These are phyloP conservation scores for Petrolisthes cinctipes DNA, from an alignment of 2,888 invertebrate genomes.

Conservation along the genomic window DNA sequence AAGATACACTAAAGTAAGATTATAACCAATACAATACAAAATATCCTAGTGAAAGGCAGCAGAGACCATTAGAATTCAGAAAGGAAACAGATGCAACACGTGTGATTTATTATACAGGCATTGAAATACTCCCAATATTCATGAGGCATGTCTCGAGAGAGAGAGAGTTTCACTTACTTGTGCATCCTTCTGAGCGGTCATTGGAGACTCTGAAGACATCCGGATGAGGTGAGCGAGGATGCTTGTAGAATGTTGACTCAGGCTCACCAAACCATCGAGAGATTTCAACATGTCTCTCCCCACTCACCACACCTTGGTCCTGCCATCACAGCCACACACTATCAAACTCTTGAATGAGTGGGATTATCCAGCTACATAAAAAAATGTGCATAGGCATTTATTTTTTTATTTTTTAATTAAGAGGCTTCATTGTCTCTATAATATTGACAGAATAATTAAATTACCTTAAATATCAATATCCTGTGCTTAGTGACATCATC, in stretches of 20 bases:
- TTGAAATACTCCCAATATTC: neutral
- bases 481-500: conserved; percentile 60
- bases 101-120: neutral
- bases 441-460: neutral
- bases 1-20: too few relatives aligned
- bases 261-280: conserved; percentile 64
- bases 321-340: neutral
- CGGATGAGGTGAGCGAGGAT: conserved; percentile 63
- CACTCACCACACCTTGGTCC: conserved; percentile 63
- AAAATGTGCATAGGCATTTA: neutral
- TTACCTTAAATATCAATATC: conserved; percentile 58
- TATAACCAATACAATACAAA: too few relatives aligned
- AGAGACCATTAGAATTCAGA: too few relatives aligned
- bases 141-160: too few relatives aligned
- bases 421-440: neutral
- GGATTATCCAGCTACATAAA: conserved; percentile 1
- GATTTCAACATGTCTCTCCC: conserved; percentile 60
- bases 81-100: neutral
- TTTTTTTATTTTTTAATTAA: neutral
- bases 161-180: conserved; percentile 41
- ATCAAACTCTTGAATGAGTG: neutral
- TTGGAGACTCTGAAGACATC: conserved; percentile 66
- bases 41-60: too few relatives aligned
- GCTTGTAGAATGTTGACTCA: conserved; percentile 65
- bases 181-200: conserved; percentile 64